A percentile compares a stretch with the other conserved stretches of the same genome.
Evolutionary conservation across 2,797 vertebrate genomes (phyloP).

Genomic region (Clarias pachynema): DNA sequence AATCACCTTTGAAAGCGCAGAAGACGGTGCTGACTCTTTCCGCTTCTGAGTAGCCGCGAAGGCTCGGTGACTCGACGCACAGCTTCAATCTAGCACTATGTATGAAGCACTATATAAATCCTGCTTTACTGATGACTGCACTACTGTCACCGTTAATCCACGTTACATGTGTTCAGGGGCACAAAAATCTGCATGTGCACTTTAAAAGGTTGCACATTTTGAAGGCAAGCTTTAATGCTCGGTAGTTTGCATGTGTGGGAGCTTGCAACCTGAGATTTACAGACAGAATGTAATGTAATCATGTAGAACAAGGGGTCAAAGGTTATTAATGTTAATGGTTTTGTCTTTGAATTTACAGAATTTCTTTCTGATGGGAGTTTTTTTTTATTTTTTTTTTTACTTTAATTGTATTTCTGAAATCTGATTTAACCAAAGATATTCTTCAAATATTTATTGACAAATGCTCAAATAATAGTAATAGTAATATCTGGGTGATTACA

Average conservation of each 20-base stretch:
- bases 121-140: slow-evolving; percentile 1
- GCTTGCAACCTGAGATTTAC: slow-evolving; percentile 2
- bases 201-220: slow-evolving; percentile 7
- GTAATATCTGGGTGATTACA: not conserved
- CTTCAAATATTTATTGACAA: not conserved
- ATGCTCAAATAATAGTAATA: not conserved
- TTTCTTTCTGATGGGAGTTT: not conserved
- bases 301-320: slow-evolving; percentile 3
- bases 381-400: not conserved
- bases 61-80: not conserved
- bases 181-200: slow-evolving; percentile 1
- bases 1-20: slow-evolving; percentile 73
- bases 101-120: not conserved
- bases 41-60: slow-evolving; percentile 72
- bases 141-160: slow-evolving; percentile 30
- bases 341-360: not conserved
- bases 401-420: not conserved
- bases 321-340: not conserved
- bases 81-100: slow-evolving; percentile 15
- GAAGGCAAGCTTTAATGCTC: slow-evolving; percentile 21
- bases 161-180: not conserved
- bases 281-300: slow-evolving; percentile 28
- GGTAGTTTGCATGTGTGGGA: slow-evolving; percentile 18
- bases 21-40: slow-evolving; percentile 74
- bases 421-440: slow-evolving; percentile 20